A percentile compares a stretch with the other conserved stretches of the same genome.
phyloP scores from a whole-genome alignment of 2,113 vertebrate genomes.

The Climacteris rufus region DNA sequence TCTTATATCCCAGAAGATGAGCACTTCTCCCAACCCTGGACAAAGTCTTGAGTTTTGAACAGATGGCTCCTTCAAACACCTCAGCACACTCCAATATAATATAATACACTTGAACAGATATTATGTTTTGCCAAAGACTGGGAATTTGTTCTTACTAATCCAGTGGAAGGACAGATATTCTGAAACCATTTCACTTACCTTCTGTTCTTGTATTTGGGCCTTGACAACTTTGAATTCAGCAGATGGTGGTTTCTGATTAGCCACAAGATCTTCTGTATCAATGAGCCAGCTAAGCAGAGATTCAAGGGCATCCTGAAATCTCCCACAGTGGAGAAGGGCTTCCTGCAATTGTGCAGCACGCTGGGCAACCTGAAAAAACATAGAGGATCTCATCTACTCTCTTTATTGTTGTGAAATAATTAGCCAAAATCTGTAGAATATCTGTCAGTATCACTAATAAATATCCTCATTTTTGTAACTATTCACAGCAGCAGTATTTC shows the following conservation, averaged over 20 bases:
- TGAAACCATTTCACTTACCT: conserved; percentile 72
- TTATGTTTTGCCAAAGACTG: neutral
- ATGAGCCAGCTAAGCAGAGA: conserved; percentile 95
- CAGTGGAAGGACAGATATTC: neutral
- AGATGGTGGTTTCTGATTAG: conserved; percentile 93
- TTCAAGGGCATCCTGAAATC: conserved; percentile 96
- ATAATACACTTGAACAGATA: neutral
- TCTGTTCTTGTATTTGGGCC: conserved; percentile 98
- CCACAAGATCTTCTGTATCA: conserved; percentile 94
- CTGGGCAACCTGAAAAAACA: conserved; percentile 83
- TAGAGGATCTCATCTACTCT: neutral
- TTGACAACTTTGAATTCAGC: conserved; percentile 98
- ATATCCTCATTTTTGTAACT: neutral
- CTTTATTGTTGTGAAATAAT: neutral
- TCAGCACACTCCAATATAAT: neutral
- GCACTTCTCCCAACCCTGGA: neutral
- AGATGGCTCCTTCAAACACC: neutral
- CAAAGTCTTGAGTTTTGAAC: neutral
- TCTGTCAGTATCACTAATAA: neutral
- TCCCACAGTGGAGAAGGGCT: conserved; percentile 92
- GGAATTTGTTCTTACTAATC: neutral
- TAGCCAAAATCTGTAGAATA: neutral
- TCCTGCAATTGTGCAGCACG: conserved; percentile 92
- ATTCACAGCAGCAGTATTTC: neutral
- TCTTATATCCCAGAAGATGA: neutral